Evolutionary conservation across 2,113 vertebrate genomes (phyloP).

Genomic region (Spea multiplicata): DNA sequence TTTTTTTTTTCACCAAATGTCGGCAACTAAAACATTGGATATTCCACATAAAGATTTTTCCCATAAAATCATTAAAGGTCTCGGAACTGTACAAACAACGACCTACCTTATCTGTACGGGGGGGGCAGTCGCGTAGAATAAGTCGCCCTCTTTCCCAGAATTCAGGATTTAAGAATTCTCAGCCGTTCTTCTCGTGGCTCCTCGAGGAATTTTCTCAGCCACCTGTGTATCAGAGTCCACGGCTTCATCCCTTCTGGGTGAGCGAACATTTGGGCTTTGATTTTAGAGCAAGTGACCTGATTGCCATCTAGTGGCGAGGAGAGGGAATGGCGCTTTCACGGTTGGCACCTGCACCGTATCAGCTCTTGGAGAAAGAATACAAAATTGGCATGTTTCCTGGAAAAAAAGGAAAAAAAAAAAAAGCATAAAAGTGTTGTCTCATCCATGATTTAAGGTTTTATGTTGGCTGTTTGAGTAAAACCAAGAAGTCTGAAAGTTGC

Average conservation of each 20-base stretch:
- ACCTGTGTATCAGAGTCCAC: slow-evolving; percentile 27
- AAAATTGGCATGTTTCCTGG: slow-evolving; percentile 30
- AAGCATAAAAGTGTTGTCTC: slow-evolving; percentile 34
- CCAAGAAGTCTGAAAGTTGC: slow-evolving; percentile 11
- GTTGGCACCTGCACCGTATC: neutral
- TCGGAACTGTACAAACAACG: neutral
- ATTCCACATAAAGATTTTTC: too few relatives aligned
- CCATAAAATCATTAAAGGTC: too few relatives aligned
- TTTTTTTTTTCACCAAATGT: too few relatives aligned
- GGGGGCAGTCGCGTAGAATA: neutral
- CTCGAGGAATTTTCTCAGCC: slow-evolving; percentile 26
- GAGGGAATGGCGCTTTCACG: neutral
- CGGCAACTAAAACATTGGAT: too few relatives aligned
- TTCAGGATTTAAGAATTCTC: slow-evolving; percentile 26
- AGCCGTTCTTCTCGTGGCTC: slow-evolving; percentile 19
- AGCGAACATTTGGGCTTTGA: slow-evolving; percentile 12
- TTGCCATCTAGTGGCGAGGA: slow-evolving; percentile 28
- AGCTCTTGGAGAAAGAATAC: slow-evolving; percentile 10
- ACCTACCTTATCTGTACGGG: slow-evolving; percentile 25
- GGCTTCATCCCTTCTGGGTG: slow-evolving; percentile 36
- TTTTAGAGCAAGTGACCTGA: slow-evolving; percentile 28
- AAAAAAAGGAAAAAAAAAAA: slow-evolving; percentile 18
- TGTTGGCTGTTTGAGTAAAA: slow-evolving; percentile 23
- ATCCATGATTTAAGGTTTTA: slow-evolving; percentile 28
- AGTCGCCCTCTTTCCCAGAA: slow-evolving; percentile 2